A percentile compares a stretch with the other conserved stretches of the same genome.
These are phyloP conservation scores for Chromobotia macracanthus DNA, from an alignment of 2,797 vertebrate species.

Conservation along the genomic window DNA sequence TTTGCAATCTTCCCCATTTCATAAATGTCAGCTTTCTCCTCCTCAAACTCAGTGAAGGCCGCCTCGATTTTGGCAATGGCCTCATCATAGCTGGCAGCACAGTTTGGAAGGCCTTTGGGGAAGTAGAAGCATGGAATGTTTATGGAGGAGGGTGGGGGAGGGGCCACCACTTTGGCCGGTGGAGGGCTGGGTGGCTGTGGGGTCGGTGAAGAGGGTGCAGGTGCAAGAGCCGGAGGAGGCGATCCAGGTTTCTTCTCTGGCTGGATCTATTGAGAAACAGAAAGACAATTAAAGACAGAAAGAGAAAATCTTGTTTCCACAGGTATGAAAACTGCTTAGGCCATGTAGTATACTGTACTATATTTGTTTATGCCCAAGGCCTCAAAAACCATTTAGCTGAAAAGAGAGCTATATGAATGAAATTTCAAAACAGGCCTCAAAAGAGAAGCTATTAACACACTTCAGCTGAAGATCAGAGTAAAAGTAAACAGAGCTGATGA, in stretches of 20 bases:
- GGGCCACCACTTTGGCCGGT: constrained; percentile 75
- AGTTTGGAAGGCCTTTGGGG: constrained; percentile 90
- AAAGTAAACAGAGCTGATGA: background rate
- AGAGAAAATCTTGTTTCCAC: constrained; percentile 6
- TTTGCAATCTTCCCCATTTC: constrained; percentile 97
- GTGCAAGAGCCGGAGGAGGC: constrained; percentile 77
- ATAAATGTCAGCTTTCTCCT: constrained; percentile 91
- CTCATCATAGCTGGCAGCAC: constrained; percentile 82
- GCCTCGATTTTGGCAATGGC: constrained; percentile 84
- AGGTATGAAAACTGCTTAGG: background rate
- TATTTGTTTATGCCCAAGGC: background rate
- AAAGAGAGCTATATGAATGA: background rate
- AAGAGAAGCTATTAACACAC: background rate
- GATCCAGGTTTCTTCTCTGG: constrained; percentile 91
- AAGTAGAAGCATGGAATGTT: constrained; percentile 99
- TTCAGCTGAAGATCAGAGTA: background rate
- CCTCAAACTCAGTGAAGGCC: constrained; percentile 88
- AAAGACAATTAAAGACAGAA: constrained; percentile 36
- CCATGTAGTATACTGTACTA: background rate
- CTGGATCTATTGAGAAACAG: constrained; percentile 82
- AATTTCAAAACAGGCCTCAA: background rate
- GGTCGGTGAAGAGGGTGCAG: constrained; percentile 68
- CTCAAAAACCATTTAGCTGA: too few species aligned
- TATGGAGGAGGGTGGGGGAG: constrained; percentile 82
- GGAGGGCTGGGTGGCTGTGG: constrained; percentile 73